These are phyloP conservation scores for Tachina fera DNA, from an alignment of 2,888 invertebrate species.

Conservation along the genomic window DNA sequence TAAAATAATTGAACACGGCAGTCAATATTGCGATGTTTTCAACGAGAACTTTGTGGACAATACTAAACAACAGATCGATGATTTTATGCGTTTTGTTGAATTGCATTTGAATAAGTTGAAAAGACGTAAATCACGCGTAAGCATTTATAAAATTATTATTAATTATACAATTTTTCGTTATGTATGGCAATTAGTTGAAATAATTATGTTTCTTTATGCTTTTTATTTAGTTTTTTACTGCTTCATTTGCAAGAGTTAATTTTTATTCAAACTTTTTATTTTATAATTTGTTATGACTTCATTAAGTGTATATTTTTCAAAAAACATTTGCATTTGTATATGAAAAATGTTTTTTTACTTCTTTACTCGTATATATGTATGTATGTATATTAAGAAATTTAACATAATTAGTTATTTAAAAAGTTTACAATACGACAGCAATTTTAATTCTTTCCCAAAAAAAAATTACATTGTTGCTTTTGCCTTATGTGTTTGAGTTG, in stretches of 20 bases:
- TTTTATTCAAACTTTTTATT: slow-evolving; percentile 20
- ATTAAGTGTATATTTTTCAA: slow-evolving; percentile 3
- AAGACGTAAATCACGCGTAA: slow-evolving; percentile 91
- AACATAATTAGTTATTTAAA: slow-evolving; percentile 37
- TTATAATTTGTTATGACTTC: slow-evolving; percentile 13
- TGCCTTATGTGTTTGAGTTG: slow-evolving; percentile 73
- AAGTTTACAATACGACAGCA: slow-evolving; percentile 42
- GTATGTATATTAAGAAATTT: slow-evolving; percentile 8
- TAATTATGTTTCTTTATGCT: slow-evolving; percentile 52
- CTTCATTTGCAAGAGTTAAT: slow-evolving; percentile 44
- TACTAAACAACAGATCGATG: slow-evolving; percentile 86
- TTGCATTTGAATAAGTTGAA: slow-evolving; percentile 95
- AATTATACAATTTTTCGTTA: slow-evolving; percentile 39
- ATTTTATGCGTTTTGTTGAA: slow-evolving; percentile 92
- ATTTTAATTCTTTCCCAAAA: slow-evolving; percentile 64
- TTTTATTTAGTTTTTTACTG: slow-evolving; percentile 24
- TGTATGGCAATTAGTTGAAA: slow-evolving; percentile 37
- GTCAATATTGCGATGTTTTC: slow-evolving; percentile 92
- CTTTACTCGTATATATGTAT: not conserved
- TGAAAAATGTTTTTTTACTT: too few relatives aligned
- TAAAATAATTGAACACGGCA: slow-evolving; percentile 89
- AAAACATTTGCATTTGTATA: not conserved
- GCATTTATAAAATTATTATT: slow-evolving; percentile 74
- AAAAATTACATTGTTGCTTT: slow-evolving; percentile 62
- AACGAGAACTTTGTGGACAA: slow-evolving; percentile 84